Base-by-base conservation (phyloP, 2,797 vertebrate species). In the Clarias platycephalus region DNA sequence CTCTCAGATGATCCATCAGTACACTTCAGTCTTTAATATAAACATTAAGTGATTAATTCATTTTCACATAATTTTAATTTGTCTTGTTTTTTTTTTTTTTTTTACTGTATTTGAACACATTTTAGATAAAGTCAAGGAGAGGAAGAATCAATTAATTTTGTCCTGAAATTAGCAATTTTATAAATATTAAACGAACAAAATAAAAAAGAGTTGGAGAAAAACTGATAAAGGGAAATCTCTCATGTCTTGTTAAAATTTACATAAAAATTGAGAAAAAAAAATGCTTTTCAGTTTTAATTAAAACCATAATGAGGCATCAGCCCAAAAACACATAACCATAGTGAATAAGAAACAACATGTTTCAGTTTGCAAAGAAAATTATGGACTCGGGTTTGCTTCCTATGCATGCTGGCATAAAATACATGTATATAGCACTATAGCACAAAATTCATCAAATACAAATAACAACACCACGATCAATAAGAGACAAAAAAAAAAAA, bases 51-150 rank as follows among this genome's bases (percentile, higher is more conserved):
- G 15, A 49, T 49, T 10, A 1, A 72, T 44, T 44, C 0, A 28
- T 53, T 37, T 37, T 37, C 34, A 37, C 34, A 37, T 37, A 37
- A 37, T 37, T 37, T 26, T 74, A 15, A 74, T 4, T 72, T 44
- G 5, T 22, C 34, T 71, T 44, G 22, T 24, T 22, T 24, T 40
- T 72, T 34, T 34, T 34, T 37, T 40, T 7, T 40, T 40, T 40
- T 0, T 5, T 53, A 53, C 40, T 74, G n/a, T 53, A 74, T 49
- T 44, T 72, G 12, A 72, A 2, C n/a, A 55, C 31, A 16, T 77
- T 84, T 62, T 37, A 93, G 92, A 93, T 75, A 93, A 93, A 66
- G 93, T 94, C 71, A 92, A 89, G 4, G 93, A 94, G 90, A 94
- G 93, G 92, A 94, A 90, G 83, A 91, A 90, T 49, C 91, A 93